These are phyloP conservation scores for Anadara kagoshimensis DNA, from an alignment of 1,140 invertebrate species.

Conservation along the genomic window DNA sequence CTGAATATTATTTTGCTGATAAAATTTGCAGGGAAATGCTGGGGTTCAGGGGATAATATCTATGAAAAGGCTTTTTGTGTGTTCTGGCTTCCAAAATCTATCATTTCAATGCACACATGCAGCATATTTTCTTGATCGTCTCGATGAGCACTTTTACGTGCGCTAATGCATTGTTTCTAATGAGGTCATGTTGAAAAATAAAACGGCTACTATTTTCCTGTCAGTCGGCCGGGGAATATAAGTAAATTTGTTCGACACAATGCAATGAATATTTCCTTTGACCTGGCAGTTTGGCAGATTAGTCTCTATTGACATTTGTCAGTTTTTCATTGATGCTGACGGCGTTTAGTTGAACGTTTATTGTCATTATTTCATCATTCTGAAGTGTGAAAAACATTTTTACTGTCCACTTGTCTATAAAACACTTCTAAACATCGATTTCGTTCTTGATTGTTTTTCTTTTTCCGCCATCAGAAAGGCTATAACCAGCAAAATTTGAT, in stretches of 20 bases:
- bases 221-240: neutral
- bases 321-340: too few species aligned
- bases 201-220: neutral
- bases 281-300: neutral
- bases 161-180: conserved; percentile 58
- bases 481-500: too few species aligned
- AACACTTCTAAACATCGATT: too few species aligned
- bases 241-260: conserved; percentile 9
- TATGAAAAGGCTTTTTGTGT: conserved; percentile 37
- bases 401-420: too few species aligned
- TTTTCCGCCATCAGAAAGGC: too few species aligned
- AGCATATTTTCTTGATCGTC: conserved; percentile 24
- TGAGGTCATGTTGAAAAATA: conserved; percentile 45
- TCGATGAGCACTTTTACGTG: conserved; percentile 41
- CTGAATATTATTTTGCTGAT: conserved; percentile 78
- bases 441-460: too few species aligned
- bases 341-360: too few species aligned
- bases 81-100: conserved; percentile 43
- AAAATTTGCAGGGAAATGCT: conserved; percentile 75
- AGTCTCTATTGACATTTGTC: too few species aligned
- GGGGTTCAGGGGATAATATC: conserved; percentile 50
- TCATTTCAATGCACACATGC: conserved; percentile 42
- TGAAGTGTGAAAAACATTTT: too few species aligned
- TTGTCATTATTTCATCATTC: too few species aligned
- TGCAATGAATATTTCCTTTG: conserved; percentile 14